Evolutionary conservation across 2,888 invertebrate species (phyloP).

Genomic region (Tetheella fluctuosa): DNA sequence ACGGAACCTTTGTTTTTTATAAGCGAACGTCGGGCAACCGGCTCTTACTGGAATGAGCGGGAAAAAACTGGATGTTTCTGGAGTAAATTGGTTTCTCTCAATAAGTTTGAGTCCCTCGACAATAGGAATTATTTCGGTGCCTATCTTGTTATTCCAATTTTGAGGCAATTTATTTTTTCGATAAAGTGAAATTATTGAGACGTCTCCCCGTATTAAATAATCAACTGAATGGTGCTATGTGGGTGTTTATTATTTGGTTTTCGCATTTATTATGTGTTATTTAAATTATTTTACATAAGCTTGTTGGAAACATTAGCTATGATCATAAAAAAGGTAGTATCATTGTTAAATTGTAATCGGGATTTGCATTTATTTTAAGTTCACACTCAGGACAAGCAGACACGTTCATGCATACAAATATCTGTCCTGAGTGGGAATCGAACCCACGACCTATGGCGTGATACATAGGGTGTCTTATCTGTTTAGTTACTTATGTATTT

Average conservation of each 20-base stretch:
- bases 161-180: slow-evolving; percentile 62
- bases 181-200: slow-evolving; percentile 42
- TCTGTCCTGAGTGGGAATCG: too few relatives aligned
- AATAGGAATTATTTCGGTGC: slow-evolving; percentile 71
- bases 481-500: too few relatives aligned
- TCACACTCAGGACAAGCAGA: too few relatives aligned
- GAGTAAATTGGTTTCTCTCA: slow-evolving; percentile 69
- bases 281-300: neutral
- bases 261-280: too few relatives aligned
- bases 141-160: slow-evolving; percentile 75
- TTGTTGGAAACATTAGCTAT: neutral
- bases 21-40: slow-evolving; percentile 29
- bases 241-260: neutral
- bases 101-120: slow-evolving; percentile 71
- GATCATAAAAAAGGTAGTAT: too few relatives aligned
- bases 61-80: slow-evolving; percentile 56
- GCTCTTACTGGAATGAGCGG: slow-evolving; percentile 25
- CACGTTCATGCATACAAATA: too few relatives aligned
- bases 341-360: too few relatives aligned
- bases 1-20: slow-evolving; percentile 19
- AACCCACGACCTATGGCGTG: too few relatives aligned
- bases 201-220: slow-evolving; percentile 43
- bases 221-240: slow-evolving; percentile 30
- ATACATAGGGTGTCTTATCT: too few relatives aligned
- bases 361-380: too few relatives aligned